phyloP scores from a whole-genome alignment of 1,140 invertebrate species.

The Rhopalosiphum padi region DNA sequence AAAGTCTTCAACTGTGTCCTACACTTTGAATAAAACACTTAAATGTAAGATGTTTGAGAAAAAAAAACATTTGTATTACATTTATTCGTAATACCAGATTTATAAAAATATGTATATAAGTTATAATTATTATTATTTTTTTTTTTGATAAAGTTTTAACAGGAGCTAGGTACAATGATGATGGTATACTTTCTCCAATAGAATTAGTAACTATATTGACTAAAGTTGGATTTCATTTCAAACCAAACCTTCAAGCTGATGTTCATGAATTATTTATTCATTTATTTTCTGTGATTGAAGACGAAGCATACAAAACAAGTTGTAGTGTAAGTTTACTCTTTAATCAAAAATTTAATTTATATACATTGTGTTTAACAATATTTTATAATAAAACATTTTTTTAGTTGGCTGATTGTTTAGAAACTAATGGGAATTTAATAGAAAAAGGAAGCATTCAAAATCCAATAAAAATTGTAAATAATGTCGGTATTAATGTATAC shows the following conservation, averaged over 20 bases:
- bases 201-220: conserved; percentile 79
- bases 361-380: not conserved
- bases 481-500: not conserved
- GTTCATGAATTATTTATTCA: conserved; percentile 91
- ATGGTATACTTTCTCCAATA: conserved; percentile 73
- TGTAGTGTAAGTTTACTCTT: conserved; percentile 42
- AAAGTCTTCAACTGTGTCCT: conserved; percentile 45
- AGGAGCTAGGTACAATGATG: conserved; percentile 74
- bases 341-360: not conserved
- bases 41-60: conserved; percentile 24
- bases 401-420: conserved; percentile 55
- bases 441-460: conserved; percentile 17
- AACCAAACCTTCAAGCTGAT: conserved; percentile 85
- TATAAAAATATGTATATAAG: not conserved
- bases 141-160: conserved; percentile 71
- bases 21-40: conserved; percentile 40
- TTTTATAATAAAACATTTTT: not conserved
- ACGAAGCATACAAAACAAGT: conserved; percentile 73
- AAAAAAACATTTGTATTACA: not conserved
- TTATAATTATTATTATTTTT: not conserved
- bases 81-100: not conserved
- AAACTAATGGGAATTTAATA: conserved; percentile 22
- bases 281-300: conserved; percentile 83
- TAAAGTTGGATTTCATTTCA: conserved; percentile 81
- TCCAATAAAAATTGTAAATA: conserved; percentile 18